phyloP scores from a whole-genome alignment of 2,888 invertebrate species.

The Coecobrya sp. region DNA sequence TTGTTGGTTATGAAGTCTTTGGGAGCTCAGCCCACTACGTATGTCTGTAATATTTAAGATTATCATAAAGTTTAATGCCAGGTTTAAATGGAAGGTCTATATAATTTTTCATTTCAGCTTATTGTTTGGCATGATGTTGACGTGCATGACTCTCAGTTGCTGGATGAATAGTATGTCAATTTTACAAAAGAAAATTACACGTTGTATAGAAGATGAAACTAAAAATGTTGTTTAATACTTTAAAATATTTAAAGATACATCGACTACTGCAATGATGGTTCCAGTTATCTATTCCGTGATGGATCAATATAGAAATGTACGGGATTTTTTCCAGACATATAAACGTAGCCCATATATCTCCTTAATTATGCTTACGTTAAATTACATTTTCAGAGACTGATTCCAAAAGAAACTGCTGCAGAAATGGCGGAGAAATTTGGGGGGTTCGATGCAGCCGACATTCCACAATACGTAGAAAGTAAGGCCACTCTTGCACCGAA shows the following conservation, averaged over 20 bases:
- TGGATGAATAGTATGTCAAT: constrained; percentile 96
- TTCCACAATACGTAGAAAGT: background rate
- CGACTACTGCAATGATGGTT: constrained; percentile 85
- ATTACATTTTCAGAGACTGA: constrained; percentile 29
- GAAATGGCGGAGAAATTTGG: constrained; percentile 48
- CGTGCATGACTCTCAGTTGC: constrained; percentile 98
- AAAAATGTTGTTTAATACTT: background rate
- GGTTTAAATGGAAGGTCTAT: too few species aligned
- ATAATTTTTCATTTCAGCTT: constrained; percentile 88
- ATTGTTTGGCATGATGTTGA: constrained; percentile 94
- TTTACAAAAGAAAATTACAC: too few species aligned
- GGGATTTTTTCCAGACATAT: background rate
- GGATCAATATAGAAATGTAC: constrained; percentile 80
- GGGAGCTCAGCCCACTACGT: constrained; percentile 82
- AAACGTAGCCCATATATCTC: background rate
- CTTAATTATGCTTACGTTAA: background rate
- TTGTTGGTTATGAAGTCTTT: constrained; percentile 88
- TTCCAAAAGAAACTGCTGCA: constrained; percentile 48
- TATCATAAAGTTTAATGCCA: too few species aligned
- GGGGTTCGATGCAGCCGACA: background rate
- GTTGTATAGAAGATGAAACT: too few species aligned
- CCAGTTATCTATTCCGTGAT: constrained; percentile 83
- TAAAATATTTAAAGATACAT: constrained; percentile 42
- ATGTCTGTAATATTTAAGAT: background rate
- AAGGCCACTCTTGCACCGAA: background rate